Evolutionary conservation across 2,797 vertebrate genomes (phyloP).

Genomic region (Lithobates sylvaticus): DNA sequence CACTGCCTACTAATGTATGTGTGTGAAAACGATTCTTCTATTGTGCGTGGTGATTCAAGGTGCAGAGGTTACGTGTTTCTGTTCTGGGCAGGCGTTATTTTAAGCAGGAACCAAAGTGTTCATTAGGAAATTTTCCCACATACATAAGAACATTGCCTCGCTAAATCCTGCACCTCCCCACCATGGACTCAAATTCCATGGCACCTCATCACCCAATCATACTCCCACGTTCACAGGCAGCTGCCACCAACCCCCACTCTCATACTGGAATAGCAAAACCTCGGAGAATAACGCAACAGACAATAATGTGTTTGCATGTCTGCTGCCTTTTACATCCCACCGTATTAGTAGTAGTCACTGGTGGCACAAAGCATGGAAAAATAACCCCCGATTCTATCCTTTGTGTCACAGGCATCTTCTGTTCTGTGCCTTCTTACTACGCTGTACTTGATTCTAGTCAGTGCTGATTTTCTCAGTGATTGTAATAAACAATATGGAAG

Average conservation of each 20-base stretch:
- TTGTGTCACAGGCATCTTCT: not conserved
- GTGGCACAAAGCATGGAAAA: not conserved
- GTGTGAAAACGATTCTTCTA: not conserved
- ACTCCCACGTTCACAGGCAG: constrained; percentile 31
- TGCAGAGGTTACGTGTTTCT: not conserved
- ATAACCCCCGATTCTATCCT: not conserved
- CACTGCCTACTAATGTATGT: not conserved
- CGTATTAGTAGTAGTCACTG: not conserved
- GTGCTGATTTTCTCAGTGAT: not conserved
- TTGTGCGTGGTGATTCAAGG: not conserved
- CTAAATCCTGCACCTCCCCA: constrained; percentile 37
- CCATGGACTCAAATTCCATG: constrained; percentile 55
- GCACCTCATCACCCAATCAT: constrained; percentile 55
- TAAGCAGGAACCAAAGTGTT: not conserved
- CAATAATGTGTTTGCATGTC: constrained; percentile 14
- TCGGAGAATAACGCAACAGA: constrained; percentile 23
- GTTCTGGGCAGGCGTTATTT: not conserved
- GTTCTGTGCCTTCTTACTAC: not conserved
- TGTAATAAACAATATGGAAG: not conserved
- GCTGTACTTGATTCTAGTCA: not conserved
- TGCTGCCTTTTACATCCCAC: constrained; percentile 6
- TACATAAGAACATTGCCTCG: constrained; percentile 23
- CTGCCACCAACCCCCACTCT: constrained; percentile 56
- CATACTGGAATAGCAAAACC: constrained; percentile 8
- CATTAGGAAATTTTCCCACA: not conserved